These are phyloP conservation scores for Mola mola DNA, from an alignment of 2,113 vertebrate species.

Conservation along the genomic window DNA sequence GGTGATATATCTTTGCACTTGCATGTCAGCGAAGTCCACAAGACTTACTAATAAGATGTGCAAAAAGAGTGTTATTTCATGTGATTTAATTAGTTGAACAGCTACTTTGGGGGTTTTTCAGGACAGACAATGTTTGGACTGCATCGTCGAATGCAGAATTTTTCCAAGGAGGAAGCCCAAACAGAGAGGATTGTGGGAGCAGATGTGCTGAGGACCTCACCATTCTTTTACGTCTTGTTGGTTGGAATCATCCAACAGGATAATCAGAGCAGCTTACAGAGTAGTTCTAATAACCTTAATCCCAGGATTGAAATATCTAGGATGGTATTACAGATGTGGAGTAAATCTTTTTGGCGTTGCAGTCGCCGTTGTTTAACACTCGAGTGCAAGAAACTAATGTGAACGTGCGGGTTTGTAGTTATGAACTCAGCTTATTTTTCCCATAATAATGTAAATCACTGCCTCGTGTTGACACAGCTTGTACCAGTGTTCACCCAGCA, in stretches of 20 bases:
- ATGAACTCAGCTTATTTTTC: conserved; percentile 23
- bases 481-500: conserved; percentile 5
- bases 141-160: conserved; percentile 37
- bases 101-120: conserved; percentile 7
- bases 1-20: no score
- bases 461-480: conserved; percentile 1
- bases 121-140: conserved; percentile 45
- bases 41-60: no score
- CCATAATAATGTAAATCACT: conserved; percentile 1
- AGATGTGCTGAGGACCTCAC: conserved; percentile 65
- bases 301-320: conserved; percentile 74
- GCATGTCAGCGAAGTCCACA: no score
- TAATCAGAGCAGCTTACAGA: conserved; percentile 75
- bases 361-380: conserved; percentile 41
- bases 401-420: conserved; percentile 16
- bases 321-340: conserved; percentile 70
- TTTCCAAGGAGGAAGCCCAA: conserved; percentile 32
- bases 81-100: conserved; percentile 27
- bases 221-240: conserved; percentile 71
- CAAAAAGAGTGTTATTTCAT: not conserved
- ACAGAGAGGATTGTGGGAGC: conserved; percentile 63
- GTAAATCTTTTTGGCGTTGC: conserved; percentile 61
- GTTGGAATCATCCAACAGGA: conserved; percentile 69
- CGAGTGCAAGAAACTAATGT: conserved; percentile 33
- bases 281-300: conserved; percentile 80